A percentile compares a stretch with the other conserved stretches of the same genome.
Evolutionary conservation across 2,113 vertebrate species (phyloP).

Genomic region (Zapus hudsonius): DNA sequence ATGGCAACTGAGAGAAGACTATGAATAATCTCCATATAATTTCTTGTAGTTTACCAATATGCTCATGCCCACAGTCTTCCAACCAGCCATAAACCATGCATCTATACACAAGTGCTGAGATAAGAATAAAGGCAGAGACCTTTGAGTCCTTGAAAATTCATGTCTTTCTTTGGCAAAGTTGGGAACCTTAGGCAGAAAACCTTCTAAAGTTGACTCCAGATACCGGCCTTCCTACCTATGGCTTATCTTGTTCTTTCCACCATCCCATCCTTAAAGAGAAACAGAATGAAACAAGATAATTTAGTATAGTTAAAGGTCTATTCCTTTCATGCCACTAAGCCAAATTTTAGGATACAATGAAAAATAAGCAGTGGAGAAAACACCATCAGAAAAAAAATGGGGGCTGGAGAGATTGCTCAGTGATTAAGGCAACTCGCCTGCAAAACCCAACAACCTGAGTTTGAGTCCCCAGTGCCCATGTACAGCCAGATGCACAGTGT

Average conservation of each 20-base stretch:
- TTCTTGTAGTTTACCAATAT: rapidly evolving
- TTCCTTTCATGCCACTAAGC: background rate
- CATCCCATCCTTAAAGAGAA: background rate
- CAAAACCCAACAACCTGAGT: too few species aligned
- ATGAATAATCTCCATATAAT: background rate
- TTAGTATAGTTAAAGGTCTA: background rate
- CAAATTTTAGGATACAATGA: background rate
- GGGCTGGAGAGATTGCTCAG: too few species aligned
- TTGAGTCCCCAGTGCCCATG: too few species aligned
- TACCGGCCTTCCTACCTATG: background rate
- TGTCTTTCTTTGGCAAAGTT: background rate
- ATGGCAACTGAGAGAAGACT: background rate
- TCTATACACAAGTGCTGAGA: rapidly evolving
- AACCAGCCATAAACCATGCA: background rate
- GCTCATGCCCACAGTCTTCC: background rate
- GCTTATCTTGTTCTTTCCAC: background rate
- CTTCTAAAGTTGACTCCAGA: background rate
- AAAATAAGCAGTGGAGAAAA: background rate
- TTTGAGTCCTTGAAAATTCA: background rate
- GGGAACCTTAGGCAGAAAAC: background rate
- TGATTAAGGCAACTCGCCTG: too few species aligned
- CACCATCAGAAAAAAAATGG: background rate
- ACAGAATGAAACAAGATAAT: background rate
- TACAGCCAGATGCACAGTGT: too few species aligned
- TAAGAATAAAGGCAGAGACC: background rate